These are phyloP conservation scores for Accipiter cooperii DNA, from an alignment of 2,113 vertebrate genomes.

Conservation along the genomic window DNA sequence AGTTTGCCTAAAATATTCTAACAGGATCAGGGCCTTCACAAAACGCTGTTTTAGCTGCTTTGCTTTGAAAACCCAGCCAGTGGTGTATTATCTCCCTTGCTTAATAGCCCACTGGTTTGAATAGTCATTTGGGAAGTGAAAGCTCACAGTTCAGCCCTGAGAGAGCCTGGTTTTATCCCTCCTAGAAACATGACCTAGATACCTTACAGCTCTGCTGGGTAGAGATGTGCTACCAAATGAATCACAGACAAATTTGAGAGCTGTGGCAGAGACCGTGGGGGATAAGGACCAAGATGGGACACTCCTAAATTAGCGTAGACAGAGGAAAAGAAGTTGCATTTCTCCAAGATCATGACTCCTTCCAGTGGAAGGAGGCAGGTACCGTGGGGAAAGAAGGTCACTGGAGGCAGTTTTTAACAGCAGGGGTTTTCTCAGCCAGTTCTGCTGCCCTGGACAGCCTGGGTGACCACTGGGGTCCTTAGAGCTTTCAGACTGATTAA, in stretches of 20 bases:
- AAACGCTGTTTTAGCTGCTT: conserved; percentile 5
- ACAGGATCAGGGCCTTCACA: not conserved
- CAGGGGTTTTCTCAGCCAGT: not conserved
- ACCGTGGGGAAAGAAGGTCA: not conserved
- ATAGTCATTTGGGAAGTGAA: conserved; percentile 51
- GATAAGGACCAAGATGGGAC: not conserved
- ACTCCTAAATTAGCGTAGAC: not conserved
- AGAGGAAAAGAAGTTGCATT: not conserved
- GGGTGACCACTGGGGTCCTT: not conserved
- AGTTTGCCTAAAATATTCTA: conserved; percentile 32
- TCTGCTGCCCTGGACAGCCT: not conserved
- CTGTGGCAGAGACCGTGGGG: not conserved
- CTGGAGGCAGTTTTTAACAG: not conserved
- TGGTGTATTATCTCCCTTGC: not conserved
- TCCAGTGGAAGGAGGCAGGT: not conserved
- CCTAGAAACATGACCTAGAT: conserved; percentile 43
- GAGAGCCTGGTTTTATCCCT: conserved; percentile 22
- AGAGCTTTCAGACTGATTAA: not conserved
- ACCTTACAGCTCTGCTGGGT: not conserved
- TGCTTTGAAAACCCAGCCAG: conserved; percentile 37
- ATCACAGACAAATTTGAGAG: not conserved
- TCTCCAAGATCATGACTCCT: not conserved
- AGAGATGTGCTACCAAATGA: not conserved
- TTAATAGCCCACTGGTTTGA: conserved; percentile 24
- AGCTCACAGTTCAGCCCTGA: conserved; percentile 8